These are phyloP conservation scores for Eulimnadia texana DNA, from an alignment of 1,140 invertebrate genomes.

Conservation along the genomic window DNA sequence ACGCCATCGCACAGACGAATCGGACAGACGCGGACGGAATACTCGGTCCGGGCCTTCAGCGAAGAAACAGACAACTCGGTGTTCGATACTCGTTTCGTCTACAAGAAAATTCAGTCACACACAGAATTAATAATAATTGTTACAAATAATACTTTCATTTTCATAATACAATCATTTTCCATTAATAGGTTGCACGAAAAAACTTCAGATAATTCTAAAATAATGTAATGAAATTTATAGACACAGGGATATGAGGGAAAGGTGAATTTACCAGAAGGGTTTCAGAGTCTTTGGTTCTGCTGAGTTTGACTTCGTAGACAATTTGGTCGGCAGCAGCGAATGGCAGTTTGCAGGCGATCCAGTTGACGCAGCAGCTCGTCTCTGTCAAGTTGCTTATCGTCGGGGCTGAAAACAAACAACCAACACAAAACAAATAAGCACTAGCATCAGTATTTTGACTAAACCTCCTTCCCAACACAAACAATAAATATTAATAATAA, in stretches of 20 bases:
- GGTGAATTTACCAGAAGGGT: not conserved
- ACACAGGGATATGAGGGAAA: not conserved
- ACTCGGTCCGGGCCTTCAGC: constrained; percentile 51
- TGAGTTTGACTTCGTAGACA: constrained; percentile 47
- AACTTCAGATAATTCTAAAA: not conserved
- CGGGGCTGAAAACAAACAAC: not conserved
- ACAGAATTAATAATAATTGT: constrained; percentile 8
- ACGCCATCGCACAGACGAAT: constrained; percentile 39
- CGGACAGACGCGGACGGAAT: constrained; percentile 53
- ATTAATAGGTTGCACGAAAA: not conserved
- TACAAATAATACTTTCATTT: too few species aligned
- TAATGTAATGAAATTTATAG: not conserved
- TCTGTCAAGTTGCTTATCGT: constrained; percentile 19
- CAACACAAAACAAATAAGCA: not conserved
- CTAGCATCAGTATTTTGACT: constrained; percentile 14
- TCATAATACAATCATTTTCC: too few species aligned
- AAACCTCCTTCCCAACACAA: constrained; percentile 25
- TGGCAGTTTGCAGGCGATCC: constrained; percentile 25
- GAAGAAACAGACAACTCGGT: constrained; percentile 45
- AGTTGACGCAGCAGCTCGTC: constrained; percentile 30
- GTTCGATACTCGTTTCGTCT: constrained; percentile 55
- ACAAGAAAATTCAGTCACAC: too few species aligned
- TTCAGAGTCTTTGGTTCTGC: constrained; percentile 36
- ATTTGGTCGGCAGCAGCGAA: constrained; percentile 42
- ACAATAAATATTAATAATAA: constrained; percentile 11